Conservation (phyloP, 2,113 vertebrate genomes). For the Cricetomys ansorgei region DNA sequence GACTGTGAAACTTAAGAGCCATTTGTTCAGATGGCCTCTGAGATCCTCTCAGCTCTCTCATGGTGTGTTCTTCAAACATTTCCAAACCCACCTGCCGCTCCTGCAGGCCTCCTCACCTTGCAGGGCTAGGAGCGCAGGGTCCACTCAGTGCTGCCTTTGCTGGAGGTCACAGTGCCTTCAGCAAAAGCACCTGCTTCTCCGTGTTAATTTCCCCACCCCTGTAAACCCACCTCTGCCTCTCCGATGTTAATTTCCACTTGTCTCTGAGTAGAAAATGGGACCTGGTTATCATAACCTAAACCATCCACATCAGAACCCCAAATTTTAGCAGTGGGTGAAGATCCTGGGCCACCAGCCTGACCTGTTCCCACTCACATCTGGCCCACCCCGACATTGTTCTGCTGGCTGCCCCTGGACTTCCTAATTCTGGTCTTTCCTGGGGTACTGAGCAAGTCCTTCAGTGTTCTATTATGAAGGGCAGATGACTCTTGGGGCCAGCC, state of each 20-base stretch:
- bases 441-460: not conserved
- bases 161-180: not conserved
- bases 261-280: not conserved
- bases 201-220: no score
- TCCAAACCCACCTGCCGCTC: not conserved
- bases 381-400: not conserved
- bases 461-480: not conserved
- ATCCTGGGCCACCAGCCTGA: not conserved
- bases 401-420: not conserved
- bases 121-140: not conserved
- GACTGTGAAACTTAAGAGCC: not conserved
- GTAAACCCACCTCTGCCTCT: not conserved
- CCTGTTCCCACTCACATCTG: rapidly evolving
- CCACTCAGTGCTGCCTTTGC: not conserved
- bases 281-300: not conserved
- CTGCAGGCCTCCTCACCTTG: not conserved
- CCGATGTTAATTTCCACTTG: not conserved
- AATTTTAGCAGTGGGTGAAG: not conserved
- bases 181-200: no score
- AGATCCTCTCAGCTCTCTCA: not conserved
- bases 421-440: not conserved
- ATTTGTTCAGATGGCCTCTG: not conserved
- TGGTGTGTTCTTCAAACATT: no score
- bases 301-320: not conserved
- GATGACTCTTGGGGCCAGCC: not conserved